Percentiles rank a stretch among this genome's conserved stretches.
phyloP scores from a whole-genome alignment of 2,797 vertebrate genomes.

The Steatocranus sp. region DNA sequence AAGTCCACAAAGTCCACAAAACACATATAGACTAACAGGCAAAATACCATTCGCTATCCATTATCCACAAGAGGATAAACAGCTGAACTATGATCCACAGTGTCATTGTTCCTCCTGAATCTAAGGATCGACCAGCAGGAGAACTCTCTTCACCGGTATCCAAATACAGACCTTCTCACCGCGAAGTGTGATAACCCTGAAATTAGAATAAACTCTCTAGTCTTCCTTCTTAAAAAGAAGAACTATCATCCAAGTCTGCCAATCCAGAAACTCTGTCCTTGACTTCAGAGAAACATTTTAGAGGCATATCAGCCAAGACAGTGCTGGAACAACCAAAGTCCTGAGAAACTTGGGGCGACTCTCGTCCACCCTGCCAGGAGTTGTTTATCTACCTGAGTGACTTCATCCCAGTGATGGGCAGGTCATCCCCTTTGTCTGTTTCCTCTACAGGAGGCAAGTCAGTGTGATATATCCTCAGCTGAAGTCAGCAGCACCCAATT shows the following conservation, averaged over 20 bases:
- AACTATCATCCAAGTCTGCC: background rate
- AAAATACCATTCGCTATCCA: rapidly evolving
- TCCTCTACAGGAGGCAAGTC: background rate
- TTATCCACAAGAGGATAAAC: background rate
- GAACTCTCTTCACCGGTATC: background rate
- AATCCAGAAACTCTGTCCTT: background rate
- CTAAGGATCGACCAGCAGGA: background rate
- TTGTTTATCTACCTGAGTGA: background rate
- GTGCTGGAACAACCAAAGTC: background rate
- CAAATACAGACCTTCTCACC: background rate
- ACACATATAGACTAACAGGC: background rate
- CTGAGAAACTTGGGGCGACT: background rate
- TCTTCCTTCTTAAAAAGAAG: background rate
- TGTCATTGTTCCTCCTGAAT: background rate
- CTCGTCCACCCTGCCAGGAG: background rate
- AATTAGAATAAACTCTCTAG: background rate
- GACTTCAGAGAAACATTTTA: background rate
- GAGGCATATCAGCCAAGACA: background rate
- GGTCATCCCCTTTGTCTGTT: background rate
- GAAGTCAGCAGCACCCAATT: background rate
- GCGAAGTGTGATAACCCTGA: background rate
- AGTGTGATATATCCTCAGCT: background rate
- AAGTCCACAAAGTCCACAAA: background rate
- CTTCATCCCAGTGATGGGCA: background rate
- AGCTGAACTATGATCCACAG: background rate